Evolutionary conservation across 2,113 vertebrate species (phyloP), one percentile per base, ranked within the genome.

Genomic region (Prietella phreatophila): DNA sequence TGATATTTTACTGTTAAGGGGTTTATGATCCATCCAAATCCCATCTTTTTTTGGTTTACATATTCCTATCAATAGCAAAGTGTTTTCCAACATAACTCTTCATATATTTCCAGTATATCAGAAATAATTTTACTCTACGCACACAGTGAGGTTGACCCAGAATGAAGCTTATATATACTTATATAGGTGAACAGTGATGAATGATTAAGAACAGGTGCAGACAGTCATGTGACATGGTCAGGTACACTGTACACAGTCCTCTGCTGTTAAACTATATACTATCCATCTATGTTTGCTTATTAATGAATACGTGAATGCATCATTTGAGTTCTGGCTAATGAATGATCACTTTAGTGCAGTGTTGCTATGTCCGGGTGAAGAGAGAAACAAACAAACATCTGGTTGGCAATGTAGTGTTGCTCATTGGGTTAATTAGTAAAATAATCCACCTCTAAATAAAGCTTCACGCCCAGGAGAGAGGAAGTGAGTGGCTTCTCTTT

Each of bases 381-480:
- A 20, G 17, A 20, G 79, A 82, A 39, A 25, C 76, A 73, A 87
- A 87, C 76, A 87, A 85, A 85, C 83, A 85, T 82, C 56, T 53
- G 27, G 56, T 42, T 79, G 71, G 60, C 65, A 60, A 76, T 22
- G 87, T 63, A 79, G 47, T 84, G 69, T 56, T 60, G 39, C n/a
- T 73, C 5, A 75, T 47, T 61, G 33, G 55, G 36, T 71, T 82
- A 56, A 83, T 87, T 83, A 83, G 69, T 83, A 87, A 83, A 87
- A 61, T 76, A 83, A 87, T 83, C 81, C 81, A 83, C 81, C 56
- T 76, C 67, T 87, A 73, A 76, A 87, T 83, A 83, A 58, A 42
- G 55, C 53, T 83, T 81, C 39, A 65, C 61, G 87, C 89, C 82
- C 87, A 78, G 58, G 87, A 87, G 87, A 86, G 76, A 22, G 63